Evolutionary conservation across 2,113 vertebrate species (phyloP), one percentile per base, ranked within the genome.

Genomic region (Cryptotis parvus): DNA sequence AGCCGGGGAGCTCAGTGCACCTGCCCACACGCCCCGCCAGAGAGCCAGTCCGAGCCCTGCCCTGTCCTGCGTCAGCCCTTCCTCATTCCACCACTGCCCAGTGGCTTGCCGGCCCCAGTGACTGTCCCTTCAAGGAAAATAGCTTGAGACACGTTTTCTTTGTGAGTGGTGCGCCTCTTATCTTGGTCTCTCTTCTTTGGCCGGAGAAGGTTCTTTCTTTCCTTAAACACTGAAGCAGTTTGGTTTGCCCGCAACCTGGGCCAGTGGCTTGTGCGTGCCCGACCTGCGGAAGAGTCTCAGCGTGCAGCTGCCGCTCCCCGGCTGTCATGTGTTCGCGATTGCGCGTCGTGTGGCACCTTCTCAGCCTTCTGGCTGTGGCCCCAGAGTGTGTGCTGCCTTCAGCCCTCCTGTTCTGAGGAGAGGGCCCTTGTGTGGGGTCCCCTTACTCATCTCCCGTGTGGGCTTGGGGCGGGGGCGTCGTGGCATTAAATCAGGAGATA

Each of bases 211-310:
- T 93, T 92, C 4, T 4, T 0, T 95, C 73, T 89, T 83, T 93
- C 0, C 0, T 90, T 95, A 96, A 68, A 75, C 35, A 74, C 43
- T 24, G 29, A 43, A 80, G 61, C 93, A 89, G 20, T 39, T 81
- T 94, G 43, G 65, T 96, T 84, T 90, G 83, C 72, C 24, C 2
- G 87, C 55, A 84, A 26, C 91, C 5, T 89, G 73, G 78, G 75
- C 78, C 65, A 95, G 82, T 89, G 75, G 15, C 72, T 92, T 92
- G 80, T 91, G 68, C 11, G 3, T 91, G 0, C 72, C 87, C 91
- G 92, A 92, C 95, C 61, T 87, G 65, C 37, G 93, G 72, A 93
- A 94, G 95, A 88, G 73, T 91, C 87, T 90, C 45, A 95, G 49
- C 92, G 89, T 91, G 91, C 70, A 70, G 52, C 35, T 9, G 15